Base-by-base conservation (phyloP, 2,888 invertebrate species). In the Mylabris sibirica region DNA sequence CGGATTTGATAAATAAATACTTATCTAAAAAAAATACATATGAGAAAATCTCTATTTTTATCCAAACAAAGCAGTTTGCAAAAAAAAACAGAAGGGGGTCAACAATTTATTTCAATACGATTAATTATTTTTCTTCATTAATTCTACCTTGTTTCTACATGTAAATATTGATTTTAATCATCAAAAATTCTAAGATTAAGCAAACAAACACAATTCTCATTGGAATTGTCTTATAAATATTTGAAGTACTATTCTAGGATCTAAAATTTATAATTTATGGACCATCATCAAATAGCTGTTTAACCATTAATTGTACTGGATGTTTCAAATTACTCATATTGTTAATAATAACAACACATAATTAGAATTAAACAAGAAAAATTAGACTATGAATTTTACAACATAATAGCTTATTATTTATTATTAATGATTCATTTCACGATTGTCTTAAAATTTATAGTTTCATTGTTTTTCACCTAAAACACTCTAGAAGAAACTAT, bases 1-100 rank as follows among this genome's bases (percentile, higher is more conserved):
- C n/a, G 93, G 92, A 86, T 94, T 95, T 86, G 96, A 95, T 69
- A 99, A 87, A 84, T 96, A 97, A 80, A 95, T 92, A 80, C 93
- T 93, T 68, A 85, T 81, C 85, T 85, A 64, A 53, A 77, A 75
- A 17, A 34, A 64, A 70, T n/a, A n/a, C n/a, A 63, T 17, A 17
- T 17, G 3, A 49, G 8, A 20, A 49, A 49, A 49, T 6, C 2
- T 22, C 9, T 20, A 49, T 17, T 49, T 41, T 44, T 14, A 41
- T 5, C n/a, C 3, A 41, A 41, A 41, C 41, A 41, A 41, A 5
- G 11, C 20, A 49, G 20, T 20, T 20, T 49, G 11, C n/a, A n/a
- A 20, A 49, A 20, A 20, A 49, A 49, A 9, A 49, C 49, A 49
- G 6, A 20, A 3, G 3, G 1, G 17, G 1, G 11, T 49, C 20